Evolutionary conservation across 2,888 invertebrate species (phyloP).

Genomic region (Atethmia centrago): DNA sequence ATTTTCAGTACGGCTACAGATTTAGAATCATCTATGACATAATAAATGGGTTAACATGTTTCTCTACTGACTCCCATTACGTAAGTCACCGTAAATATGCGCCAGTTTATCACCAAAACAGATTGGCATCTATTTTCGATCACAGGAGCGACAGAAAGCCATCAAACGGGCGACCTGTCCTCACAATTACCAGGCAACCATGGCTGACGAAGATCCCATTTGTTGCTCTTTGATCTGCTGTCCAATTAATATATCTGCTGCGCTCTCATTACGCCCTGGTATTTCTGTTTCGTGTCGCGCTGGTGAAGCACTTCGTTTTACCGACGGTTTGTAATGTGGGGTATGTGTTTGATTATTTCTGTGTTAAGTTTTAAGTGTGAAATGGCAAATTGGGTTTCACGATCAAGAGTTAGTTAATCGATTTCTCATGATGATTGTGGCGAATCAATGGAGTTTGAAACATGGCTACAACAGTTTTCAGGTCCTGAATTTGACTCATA

Average conservation of each 20-base stretch:
- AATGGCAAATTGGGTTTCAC: conserved; percentile 5
- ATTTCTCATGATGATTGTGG: neutral
- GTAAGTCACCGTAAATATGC: conserved; percentile 35
- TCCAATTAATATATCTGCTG: conserved; percentile 82
- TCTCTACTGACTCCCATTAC: conserved; percentile 48
- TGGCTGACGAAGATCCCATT: conserved; percentile 74
- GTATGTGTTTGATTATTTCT: conserved; percentile 46
- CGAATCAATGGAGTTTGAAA: neutral
- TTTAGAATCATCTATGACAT: conserved; percentile 12
- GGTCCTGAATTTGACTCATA: neutral
- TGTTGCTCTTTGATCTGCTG: conserved; percentile 81
- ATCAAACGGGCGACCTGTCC: conserved; percentile 73
- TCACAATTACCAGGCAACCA: conserved; percentile 79
- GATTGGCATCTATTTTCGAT: conserved; percentile 62
- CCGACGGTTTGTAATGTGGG: conserved; percentile 49
- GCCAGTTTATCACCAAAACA: conserved; percentile 56
- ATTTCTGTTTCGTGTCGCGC: conserved; percentile 77
- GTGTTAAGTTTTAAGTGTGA: conserved; percentile 33
- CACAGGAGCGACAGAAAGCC: conserved; percentile 58
- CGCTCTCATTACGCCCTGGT: conserved; percentile 78
- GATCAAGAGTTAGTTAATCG: neutral
- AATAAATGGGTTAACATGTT: conserved; percentile 35
- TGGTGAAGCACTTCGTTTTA: conserved; percentile 61
- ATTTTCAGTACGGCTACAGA: neutral
- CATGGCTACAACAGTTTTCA: neutral